Conservation (phyloP, 2,113 vertebrate species). For the Setophaga coronata region DNA sequence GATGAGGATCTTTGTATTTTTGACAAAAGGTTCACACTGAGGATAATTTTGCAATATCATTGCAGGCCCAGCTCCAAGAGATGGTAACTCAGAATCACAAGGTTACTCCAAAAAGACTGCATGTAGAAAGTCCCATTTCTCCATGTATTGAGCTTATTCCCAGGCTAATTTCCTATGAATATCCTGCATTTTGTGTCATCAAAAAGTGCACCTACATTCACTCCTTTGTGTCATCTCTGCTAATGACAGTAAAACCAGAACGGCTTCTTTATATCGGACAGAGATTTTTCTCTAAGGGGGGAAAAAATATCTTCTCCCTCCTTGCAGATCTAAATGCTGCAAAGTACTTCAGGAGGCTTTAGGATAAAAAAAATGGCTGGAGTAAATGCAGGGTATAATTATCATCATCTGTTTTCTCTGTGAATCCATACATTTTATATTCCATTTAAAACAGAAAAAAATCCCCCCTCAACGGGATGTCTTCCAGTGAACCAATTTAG, state of each 20-base stretch:
- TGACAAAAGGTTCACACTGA: not conserved
- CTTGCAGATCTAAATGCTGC: constrained; percentile 1
- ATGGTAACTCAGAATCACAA: not conserved
- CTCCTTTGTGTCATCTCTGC: not conserved
- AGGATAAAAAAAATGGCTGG: not conserved
- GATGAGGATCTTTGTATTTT: not conserved
- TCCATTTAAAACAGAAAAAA: constrained; percentile 34
- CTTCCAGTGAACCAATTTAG: constrained; percentile 51
- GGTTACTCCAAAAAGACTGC: not conserved
- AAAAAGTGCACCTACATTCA: not conserved
- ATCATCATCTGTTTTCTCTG: constrained; percentile 46
- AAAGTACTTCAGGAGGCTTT: constrained; percentile 19
- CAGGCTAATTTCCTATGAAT: not conserved
- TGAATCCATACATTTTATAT: constrained; percentile 55
- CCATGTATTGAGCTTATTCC: not conserved
- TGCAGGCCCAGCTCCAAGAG: not conserved
- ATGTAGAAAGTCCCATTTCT: not conserved
- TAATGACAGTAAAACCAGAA: not conserved
- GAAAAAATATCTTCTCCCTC: not conserved
- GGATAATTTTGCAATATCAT: not conserved
- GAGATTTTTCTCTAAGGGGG: not conserved
- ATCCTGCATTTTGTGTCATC: not conserved
- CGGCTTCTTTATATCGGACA: not conserved
- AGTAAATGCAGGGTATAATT: constrained; percentile 55
- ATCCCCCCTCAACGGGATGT: not conserved